Percentiles rank a stretch among this genome's conserved stretches.
Conservation (phyloP, 2,797 vertebrate genomes). For the Chrosomus eos region DNA sequence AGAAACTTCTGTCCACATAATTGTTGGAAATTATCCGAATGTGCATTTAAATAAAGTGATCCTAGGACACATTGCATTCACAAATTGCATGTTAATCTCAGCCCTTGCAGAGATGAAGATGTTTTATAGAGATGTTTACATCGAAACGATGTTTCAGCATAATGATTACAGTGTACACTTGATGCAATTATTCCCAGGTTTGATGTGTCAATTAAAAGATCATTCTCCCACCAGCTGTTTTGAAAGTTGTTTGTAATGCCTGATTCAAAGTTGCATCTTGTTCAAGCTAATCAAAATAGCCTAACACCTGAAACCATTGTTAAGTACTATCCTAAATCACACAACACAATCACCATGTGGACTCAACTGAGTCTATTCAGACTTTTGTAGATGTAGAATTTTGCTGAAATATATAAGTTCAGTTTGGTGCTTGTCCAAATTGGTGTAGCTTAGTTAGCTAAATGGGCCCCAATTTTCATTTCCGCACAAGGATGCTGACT, state of each 20-base stretch:
- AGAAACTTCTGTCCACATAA: neutral
- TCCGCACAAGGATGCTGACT: neutral
- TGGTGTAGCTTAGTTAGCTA: constrained; percentile 7
- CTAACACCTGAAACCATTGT: neutral
- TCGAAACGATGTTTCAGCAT: neutral
- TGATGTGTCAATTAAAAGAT: neutral
- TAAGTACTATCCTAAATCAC: neutral
- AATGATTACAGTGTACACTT: neutral
- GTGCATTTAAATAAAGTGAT: neutral
- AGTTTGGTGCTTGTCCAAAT: constrained; percentile 11
- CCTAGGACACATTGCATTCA: neutral
- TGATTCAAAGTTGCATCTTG: neutral
- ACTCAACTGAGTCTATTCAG: neutral
- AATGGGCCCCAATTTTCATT: constrained; percentile 15
- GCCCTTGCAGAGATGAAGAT: neutral
- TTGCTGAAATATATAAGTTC: neutral
- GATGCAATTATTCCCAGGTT: neutral
- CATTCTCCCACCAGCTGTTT: neutral
- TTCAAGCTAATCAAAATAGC: neutral
- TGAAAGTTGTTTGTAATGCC: neutral
- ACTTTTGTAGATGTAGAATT: neutral
- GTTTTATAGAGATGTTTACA: neutral
- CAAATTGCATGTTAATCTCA: neutral
- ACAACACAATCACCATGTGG: neutral
- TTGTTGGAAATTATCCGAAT: neutral